phyloP scores from a whole-genome alignment of 2,113 vertebrate genomes.

The Vanacampus margaritifer region DNA sequence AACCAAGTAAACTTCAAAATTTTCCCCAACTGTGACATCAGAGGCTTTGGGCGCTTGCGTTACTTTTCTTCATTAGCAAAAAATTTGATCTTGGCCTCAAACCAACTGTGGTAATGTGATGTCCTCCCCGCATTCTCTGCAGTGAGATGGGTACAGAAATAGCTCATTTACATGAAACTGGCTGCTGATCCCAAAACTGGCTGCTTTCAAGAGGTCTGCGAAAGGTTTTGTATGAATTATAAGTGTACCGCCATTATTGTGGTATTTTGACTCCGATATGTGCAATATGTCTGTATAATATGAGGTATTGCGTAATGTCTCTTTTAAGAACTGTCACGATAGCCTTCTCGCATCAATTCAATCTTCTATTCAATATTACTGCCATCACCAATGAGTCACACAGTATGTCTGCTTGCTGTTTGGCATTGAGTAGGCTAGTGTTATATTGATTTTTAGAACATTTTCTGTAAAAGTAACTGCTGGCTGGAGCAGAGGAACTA shows the following conservation, averaged over 20 bases:
- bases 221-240: not conserved
- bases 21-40: not conserved
- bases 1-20: not conserved
- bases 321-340: not conserved
- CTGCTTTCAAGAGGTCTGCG: not conserved
- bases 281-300: not conserved
- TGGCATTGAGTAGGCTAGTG: not conserved
- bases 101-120: not conserved
- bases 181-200: not conserved
- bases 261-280: not conserved
- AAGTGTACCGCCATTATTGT: not conserved
- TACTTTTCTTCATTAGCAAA: not conserved
- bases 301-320: not conserved
- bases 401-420: not conserved
- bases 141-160: not conserved
- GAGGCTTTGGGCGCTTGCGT: not conserved
- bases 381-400: not conserved
- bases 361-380: not conserved
- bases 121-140: not conserved
- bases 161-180: not conserved
- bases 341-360: not conserved
- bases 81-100: not conserved
- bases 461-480: not conserved
- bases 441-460: conserved; percentile 2
- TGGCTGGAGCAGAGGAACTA: not conserved